Percentiles rank a stretch among this genome's conserved stretches.
Conservation (phyloP, 2,797 vertebrate genomes). For the Stomatorhinus walkeri region DNA sequence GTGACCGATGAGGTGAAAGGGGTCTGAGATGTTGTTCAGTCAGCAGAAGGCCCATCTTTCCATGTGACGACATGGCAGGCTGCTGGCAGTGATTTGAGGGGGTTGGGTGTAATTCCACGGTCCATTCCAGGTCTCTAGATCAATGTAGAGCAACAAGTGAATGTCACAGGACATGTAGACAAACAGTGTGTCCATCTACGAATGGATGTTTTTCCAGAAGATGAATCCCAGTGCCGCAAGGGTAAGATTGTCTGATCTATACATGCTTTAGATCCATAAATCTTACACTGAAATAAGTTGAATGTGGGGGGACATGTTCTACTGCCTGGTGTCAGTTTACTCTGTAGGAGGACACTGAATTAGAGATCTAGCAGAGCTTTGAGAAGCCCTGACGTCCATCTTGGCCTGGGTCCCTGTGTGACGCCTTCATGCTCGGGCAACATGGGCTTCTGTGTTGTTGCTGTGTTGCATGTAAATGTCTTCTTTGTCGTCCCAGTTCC, state of each 20-base stretch:
- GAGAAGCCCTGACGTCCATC: not conserved
- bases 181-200: not conserved
- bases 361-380: not conserved
- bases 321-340: not conserved
- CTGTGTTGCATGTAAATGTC: not conserved
- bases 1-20: not conserved
- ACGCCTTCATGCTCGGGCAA: not conserved
- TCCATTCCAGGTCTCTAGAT: not conserved
- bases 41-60: not conserved
- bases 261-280: not conserved
- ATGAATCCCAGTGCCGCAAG: not conserved
- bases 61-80: not conserved
- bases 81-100: not conserved
- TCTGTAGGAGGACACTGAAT: not conserved
- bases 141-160: not conserved
- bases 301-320: not conserved
- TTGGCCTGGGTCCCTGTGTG: not conserved
- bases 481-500: not conserved
- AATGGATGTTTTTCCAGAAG: not conserved
- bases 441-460: not conserved
- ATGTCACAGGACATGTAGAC: not conserved
- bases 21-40: not conserved
- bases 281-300: not conserved
- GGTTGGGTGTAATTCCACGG: not conserved
- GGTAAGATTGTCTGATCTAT: not conserved